A percentile compares a stretch with the other conserved stretches of the same genome.
These are phyloP conservation scores for Sialis fuliginosa DNA, from an alignment of 2,888 invertebrate species.

Conservation along the genomic window DNA sequence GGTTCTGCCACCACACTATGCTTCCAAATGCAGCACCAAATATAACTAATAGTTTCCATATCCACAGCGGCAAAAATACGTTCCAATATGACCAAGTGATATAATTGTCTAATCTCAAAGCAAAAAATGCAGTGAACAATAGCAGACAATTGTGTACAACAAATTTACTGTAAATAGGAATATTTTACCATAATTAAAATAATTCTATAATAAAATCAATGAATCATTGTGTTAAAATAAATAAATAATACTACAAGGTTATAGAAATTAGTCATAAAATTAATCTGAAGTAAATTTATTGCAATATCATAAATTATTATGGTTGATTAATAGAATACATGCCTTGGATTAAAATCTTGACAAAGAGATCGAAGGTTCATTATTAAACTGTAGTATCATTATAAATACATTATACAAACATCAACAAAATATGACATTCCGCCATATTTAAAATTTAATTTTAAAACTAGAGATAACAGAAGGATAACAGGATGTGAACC, in stretches of 20 bases:
- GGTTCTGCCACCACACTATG: conserved; percentile 91
- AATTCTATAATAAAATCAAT: conserved; percentile 4
- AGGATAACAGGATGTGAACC: too few species aligned
- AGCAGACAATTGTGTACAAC: conserved; percentile 87
- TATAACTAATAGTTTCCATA: conserved; percentile 89
- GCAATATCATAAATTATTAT: conserved; percentile 2
- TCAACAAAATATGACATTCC: too few species aligned
- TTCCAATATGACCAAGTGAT: conserved; percentile 92
- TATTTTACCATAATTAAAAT: conserved; percentile 4
- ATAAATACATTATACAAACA: too few species aligned
- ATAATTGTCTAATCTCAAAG: conserved; percentile 73
- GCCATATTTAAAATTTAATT: too few species aligned
- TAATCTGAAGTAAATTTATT: neutral
- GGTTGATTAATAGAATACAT: conserved; percentile 13
- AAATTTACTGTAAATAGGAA: conserved; percentile 69
- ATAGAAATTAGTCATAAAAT: neutral
- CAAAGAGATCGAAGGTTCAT: conserved; percentile 82
- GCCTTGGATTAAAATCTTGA: conserved; percentile 88
- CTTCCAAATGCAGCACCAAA: conserved; percentile 82
- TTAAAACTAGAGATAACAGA: too few species aligned
- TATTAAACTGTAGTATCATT: conserved; percentile 8
- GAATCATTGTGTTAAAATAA: neutral
- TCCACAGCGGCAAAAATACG: conserved; percentile 91
- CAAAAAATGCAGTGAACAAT: conserved; percentile 78
- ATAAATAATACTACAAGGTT: neutral